Evolutionary conservation across 1,140 invertebrate species (phyloP).

Genomic region (Panonychus citri): DNA sequence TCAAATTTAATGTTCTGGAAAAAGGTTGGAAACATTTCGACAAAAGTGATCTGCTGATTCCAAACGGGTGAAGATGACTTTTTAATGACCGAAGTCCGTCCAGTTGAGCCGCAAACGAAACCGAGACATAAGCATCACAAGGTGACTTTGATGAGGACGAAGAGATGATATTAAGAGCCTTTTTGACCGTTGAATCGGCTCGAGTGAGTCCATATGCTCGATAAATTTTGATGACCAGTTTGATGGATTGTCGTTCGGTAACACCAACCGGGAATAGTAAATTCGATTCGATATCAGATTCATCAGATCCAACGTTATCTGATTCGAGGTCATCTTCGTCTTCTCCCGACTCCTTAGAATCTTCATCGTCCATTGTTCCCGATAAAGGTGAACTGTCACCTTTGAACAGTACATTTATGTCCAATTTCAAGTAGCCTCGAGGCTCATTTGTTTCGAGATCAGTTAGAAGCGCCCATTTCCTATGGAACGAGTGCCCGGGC

Average conservation of each 20-base stretch:
- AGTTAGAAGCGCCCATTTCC: not conserved
- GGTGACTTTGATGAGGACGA: slow-evolving; percentile 47
- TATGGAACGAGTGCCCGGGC: not conserved
- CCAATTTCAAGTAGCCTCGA: slow-evolving; percentile 59
- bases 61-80: slow-evolving; percentile 50
- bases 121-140: slow-evolving; percentile 63
- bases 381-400: slow-evolving; percentile 36
- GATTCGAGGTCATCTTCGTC: not conserved
- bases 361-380: not conserved
- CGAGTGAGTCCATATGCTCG: slow-evolving; percentile 61
- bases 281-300: slow-evolving; percentile 20
- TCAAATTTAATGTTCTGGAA: slow-evolving; percentile 62
- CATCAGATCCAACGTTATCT: slow-evolving; percentile 30
- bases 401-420: slow-evolving; percentile 69
- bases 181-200: slow-evolving; percentile 48
- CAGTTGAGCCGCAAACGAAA: slow-evolving; percentile 59
- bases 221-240: slow-evolving; percentile 54
- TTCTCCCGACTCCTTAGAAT: too few species aligned
- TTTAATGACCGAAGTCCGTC: slow-evolving; percentile 46
- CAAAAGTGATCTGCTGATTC: slow-evolving; percentile 63
- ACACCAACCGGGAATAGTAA: slow-evolving; percentile 60
- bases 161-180: slow-evolving; percentile 50
- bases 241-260: slow-evolving; percentile 53
- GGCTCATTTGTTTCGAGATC: not conserved
- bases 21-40: slow-evolving; percentile 64